Evolutionary conservation across 2,888 invertebrate species (phyloP).

Genomic region (Drosophila paramelanica): DNA sequence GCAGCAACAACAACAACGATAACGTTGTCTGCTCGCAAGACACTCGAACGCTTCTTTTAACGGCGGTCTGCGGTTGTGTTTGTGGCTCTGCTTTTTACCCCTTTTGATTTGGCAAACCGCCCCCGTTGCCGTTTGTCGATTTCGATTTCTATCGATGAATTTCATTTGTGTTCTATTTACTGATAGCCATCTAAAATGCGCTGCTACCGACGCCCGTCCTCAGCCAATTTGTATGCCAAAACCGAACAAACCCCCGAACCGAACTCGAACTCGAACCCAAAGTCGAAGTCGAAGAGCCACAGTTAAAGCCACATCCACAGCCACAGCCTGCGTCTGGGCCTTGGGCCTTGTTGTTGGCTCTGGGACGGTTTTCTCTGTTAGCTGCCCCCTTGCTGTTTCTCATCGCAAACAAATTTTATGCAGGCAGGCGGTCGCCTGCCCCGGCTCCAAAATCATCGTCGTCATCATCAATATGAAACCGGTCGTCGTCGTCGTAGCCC

Average conservation of each 20-base stretch:
- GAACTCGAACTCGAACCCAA: neutral
- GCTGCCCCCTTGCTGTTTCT: conserved; percentile 57
- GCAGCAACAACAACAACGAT: conserved; percentile 19
- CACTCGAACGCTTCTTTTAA: conserved; percentile 19
- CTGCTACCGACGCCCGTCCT: conserved; percentile 71
- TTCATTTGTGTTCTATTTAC: conserved; percentile 83
- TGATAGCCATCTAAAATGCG: conserved; percentile 83
- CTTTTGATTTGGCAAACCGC: conserved; percentile 52
- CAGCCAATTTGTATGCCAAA: conserved; percentile 72
- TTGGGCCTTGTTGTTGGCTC: neutral
- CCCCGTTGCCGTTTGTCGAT: conserved; percentile 55
- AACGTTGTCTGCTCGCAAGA: conserved; percentile 30
- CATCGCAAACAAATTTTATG: conserved; percentile 76
- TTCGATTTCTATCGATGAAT: conserved; percentile 83
- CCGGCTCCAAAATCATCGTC: conserved; percentile 53
- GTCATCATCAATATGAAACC: conserved; percentile 64
- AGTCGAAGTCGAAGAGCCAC: neutral
- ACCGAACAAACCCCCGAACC: neutral
- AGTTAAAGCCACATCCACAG: neutral
- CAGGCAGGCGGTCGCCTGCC: conserved; percentile 55
- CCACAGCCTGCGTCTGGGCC: conserved; percentile 2
- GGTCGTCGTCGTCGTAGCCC: conserved; percentile 40
- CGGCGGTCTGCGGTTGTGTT: neutral
- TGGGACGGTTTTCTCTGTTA: conserved; percentile 19
- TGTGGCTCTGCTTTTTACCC: conserved; percentile 5